A percentile compares a stretch with the other conserved stretches of the same genome.
phyloP scores from a whole-genome alignment of 2,888 invertebrate species.

The Tipula vernalis region DNA sequence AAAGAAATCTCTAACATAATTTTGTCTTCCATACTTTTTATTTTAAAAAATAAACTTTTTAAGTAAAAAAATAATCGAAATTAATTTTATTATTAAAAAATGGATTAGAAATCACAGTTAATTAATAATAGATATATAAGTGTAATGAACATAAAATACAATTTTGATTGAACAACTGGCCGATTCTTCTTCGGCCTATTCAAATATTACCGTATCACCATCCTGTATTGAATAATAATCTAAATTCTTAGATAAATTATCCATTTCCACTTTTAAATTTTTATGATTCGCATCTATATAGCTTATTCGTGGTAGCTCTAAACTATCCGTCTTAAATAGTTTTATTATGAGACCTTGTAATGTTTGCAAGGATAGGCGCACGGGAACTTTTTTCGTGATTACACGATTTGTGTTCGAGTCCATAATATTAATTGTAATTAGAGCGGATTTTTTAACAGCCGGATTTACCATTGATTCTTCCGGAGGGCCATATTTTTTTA shows the following conservation, averaged over 20 bases:
- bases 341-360: constrained; percentile 67
- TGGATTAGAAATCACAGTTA: constrained; percentile 9
- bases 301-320: constrained; percentile 26
- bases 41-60: constrained; percentile 4
- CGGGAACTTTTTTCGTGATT: constrained; percentile 56
- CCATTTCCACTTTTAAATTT: constrained; percentile 58
- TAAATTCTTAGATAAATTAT: constrained; percentile 71
- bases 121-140: not conserved
- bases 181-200: constrained; percentile 27
- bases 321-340: constrained; percentile 44
- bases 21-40: not conserved
- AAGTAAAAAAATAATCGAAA: not conserved
- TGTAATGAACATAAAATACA: not conserved
- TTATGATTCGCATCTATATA: constrained; percentile 44
- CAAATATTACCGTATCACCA: constrained; percentile 65
- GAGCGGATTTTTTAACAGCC: constrained; percentile 52
- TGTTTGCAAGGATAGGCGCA: constrained; percentile 71
- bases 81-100: not conserved
- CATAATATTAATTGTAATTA: constrained; percentile 48
- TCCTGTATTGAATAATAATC: constrained; percentile 74
- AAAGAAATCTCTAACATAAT: not conserved
- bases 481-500: constrained; percentile 67
- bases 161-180: not conserved
- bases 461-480: constrained; percentile 56
- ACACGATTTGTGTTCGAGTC: constrained; percentile 36